Conservation (phyloP, 64 coral and sea anemone species). For the Porites australiensis region DNA sequence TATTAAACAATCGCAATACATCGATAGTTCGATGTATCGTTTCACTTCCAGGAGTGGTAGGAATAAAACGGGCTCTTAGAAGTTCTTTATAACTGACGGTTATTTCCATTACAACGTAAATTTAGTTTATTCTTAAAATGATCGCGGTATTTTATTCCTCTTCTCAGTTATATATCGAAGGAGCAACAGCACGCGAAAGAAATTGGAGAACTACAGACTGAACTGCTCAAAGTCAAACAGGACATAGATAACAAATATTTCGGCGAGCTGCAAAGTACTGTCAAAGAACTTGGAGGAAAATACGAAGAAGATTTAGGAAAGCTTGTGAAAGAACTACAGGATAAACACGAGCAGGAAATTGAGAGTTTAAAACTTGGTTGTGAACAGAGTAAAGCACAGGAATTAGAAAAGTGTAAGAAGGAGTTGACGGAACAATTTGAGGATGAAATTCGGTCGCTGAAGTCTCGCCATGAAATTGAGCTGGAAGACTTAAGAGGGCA, state of each 20-base stretch:
- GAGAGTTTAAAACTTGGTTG: conserved; percentile 71
- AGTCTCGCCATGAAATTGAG: conserved; percentile 83
- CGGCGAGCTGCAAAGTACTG: conserved; percentile 73
- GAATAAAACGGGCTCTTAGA: too few species aligned
- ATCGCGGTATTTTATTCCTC: background rate
- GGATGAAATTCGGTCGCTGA: conserved; percentile 67
- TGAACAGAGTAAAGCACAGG: conserved; percentile 66
- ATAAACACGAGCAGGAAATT: conserved; percentile 83
- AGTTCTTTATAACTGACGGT: too few species aligned
- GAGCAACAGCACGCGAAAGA: conserved; percentile 78
- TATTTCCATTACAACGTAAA: too few species aligned
- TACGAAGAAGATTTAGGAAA: conserved; percentile 79
- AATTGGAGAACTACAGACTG: conserved; percentile 77
- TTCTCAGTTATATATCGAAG: conserved; percentile 72
- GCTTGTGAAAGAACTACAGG: conserved; percentile 72
- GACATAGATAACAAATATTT: conserved; percentile 76
- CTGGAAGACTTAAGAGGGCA: conserved; percentile 70
- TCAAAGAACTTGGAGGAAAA: conserved; percentile 73
- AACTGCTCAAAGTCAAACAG: conserved; percentile 71
- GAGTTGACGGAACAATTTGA: conserved; percentile 64
- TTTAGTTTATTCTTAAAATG: background rate
- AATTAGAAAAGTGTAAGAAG: conserved; percentile 52
- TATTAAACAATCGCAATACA: too few species aligned
- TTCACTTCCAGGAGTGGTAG: too few species aligned
- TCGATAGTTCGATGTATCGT: too few species aligned